Conservation (phyloP, 2,888 invertebrate species). For the Spicauda simplicius region DNA sequence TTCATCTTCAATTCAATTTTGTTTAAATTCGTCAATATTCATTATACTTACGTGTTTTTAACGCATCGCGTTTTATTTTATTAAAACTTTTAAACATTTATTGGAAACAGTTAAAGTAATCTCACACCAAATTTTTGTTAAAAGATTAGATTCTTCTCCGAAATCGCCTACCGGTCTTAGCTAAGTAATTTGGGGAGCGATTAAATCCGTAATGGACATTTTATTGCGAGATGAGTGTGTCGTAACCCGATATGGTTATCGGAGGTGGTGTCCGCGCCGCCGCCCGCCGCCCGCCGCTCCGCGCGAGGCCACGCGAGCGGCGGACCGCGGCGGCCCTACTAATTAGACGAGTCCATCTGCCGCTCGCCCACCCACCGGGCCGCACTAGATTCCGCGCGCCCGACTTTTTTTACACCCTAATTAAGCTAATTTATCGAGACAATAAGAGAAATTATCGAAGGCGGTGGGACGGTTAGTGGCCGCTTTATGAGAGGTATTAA, state of each 20-base stretch:
- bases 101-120: slow-evolving; percentile 23
- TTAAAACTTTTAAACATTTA: not conserved
- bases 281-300: slow-evolving; percentile 7
- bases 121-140: slow-evolving; percentile 31
- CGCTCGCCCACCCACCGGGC: slow-evolving; percentile 71
- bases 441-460: slow-evolving; percentile 78
- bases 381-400: slow-evolving; percentile 75
- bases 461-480: slow-evolving; percentile 58
- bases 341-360: slow-evolving; percentile 48
- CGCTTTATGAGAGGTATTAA: slow-evolving; percentile 80
- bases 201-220: slow-evolving; percentile 35
- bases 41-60: too few relatives aligned
- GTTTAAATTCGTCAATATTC: too few relatives aligned
- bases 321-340: slow-evolving; percentile 43
- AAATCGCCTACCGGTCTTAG: slow-evolving; percentile 35
- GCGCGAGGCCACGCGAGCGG: slow-evolving; percentile 20
- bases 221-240: slow-evolving; percentile 30
- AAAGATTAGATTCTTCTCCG: slow-evolving; percentile 32
- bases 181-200: slow-evolving; percentile 27
- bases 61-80: slow-evolving; percentile 5
- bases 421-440: slow-evolving; percentile 84
- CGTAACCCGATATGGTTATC: slow-evolving; percentile 33
- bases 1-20: too few relatives aligned
- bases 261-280: not conserved
- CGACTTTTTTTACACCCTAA: slow-evolving; percentile 81